Evolutionary conservation across 2,113 vertebrate genomes (phyloP).

Genomic region (Megalops atlanticus): DNA sequence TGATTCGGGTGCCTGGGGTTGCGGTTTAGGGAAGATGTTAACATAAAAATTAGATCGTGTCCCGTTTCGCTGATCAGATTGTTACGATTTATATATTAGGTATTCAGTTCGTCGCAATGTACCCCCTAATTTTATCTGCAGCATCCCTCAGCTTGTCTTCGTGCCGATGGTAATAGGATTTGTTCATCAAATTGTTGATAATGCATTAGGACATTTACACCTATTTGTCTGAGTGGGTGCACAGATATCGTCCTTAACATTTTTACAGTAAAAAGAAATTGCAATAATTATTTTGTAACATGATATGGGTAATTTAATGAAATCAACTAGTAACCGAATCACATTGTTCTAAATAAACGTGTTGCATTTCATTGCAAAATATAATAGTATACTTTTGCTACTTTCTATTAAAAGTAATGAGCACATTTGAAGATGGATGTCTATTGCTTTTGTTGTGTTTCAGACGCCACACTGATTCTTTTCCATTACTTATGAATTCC

Average conservation of each 20-base stretch:
- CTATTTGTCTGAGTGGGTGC: neutral
- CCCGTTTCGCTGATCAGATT: constrained; percentile 1
- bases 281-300: neutral
- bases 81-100: constrained; percentile 3
- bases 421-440: no score
- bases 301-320: no score
- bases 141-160: neutral
- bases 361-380: no score
- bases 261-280: neutral
- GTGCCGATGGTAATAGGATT: constrained; percentile 9
- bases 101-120: neutral
- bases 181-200: neutral
- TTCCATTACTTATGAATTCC: no score
- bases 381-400: no score
- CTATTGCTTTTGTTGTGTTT: no score
- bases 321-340: no score
- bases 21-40: neutral
- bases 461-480: no score
- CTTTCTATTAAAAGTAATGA: no score
- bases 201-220: neutral
- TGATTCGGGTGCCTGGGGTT: neutral
- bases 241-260: neutral
- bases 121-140: neutral
- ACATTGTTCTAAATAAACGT: no score
- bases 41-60: neutral